phyloP scores from a whole-genome alignment of 2,888 invertebrate genomes.

The Andrena praecox region DNA sequence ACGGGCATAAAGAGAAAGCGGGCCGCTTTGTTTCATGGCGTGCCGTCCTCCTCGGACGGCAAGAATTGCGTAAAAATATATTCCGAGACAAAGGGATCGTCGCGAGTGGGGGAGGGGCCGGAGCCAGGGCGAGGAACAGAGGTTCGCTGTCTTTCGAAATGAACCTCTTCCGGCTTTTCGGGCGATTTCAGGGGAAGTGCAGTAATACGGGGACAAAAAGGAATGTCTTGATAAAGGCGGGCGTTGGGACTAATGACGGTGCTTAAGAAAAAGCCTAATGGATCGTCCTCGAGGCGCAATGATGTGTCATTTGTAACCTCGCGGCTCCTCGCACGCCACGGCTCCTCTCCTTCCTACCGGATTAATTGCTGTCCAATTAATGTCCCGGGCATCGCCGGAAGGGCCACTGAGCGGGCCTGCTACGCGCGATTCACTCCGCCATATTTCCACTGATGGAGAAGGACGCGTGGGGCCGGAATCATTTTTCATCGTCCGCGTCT shows the following conservation, averaged over 20 bases:
- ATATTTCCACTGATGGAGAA: conserved; percentile 39
- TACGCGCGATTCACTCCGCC: conserved; percentile 54
- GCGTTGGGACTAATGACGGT: conserved; percentile 71
- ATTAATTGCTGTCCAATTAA: conserved; percentile 81
- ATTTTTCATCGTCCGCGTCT: conserved; percentile 21
- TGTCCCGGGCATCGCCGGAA: conserved; percentile 70
- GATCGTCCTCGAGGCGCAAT: conserved; percentile 71
- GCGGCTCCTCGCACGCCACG: conserved; percentile 56
- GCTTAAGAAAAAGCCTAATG: conserved; percentile 75
- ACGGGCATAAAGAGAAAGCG: conserved; percentile 22
- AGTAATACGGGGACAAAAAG: conserved; percentile 67
- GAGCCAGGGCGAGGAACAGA: conserved; percentile 37
- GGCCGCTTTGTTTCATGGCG: conserved; percentile 30
- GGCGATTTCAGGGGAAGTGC: conserved; percentile 63
- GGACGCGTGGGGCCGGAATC: conserved; percentile 2
- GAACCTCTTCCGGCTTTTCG: conserved; percentile 63
- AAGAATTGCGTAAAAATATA: conserved; percentile 27
- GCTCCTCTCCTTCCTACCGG: conserved; percentile 48
- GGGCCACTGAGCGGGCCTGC: conserved; percentile 44
- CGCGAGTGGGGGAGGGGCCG: neutral
- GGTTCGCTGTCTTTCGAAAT: conserved; percentile 54
- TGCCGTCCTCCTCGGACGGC: neutral
- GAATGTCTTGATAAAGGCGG: conserved; percentile 59
- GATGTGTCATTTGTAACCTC: conserved; percentile 78
- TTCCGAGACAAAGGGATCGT: conserved; percentile 20